Conservation (phyloP, 2,113 vertebrate genomes). For the Zosterops borbonicus region DNA sequence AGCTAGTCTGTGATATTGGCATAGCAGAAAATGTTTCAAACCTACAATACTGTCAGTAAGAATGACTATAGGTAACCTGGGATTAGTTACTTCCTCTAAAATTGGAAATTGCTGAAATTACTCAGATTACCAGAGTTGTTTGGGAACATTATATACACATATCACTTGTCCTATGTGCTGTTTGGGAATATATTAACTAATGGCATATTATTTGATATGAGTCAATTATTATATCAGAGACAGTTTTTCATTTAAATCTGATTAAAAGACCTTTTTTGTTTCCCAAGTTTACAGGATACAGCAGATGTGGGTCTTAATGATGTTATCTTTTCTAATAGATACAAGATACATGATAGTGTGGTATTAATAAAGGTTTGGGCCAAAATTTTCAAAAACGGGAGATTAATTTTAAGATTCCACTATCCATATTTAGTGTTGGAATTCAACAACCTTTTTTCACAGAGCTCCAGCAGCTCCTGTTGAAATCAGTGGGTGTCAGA, state of each 20-base stretch:
- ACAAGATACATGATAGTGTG: not conserved
- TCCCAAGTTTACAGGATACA: conserved; percentile 6
- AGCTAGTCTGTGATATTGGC: not conserved
- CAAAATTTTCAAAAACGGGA: conserved; percentile 49
- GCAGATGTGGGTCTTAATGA: conserved; percentile 30
- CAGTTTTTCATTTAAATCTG: conserved; percentile 1
- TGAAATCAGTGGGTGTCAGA: conserved; percentile 37
- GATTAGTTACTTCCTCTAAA: conserved; percentile 17
- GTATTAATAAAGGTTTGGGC: conserved; percentile 37
- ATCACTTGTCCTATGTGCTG: not conserved
- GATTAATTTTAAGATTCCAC: conserved; percentile 29
- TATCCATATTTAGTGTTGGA: conserved; percentile 52
- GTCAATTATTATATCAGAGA: not conserved
- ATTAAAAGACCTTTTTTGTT: conserved; percentile 16
- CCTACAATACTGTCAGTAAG: not conserved
- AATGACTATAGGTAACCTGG: conserved; percentile 21
- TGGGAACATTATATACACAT: not conserved
- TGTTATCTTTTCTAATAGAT: not conserved
- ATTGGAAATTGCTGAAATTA: conserved; percentile 16
- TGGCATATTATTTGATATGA: not conserved
- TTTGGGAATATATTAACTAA: not conserved
- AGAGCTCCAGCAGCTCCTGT: conserved; percentile 23
- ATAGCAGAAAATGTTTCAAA: not conserved
- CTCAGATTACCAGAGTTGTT: not conserved
- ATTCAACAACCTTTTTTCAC: conserved; percentile 13